Evolutionary conservation across 2,888 invertebrate species (phyloP), one percentile per base, ranked within the genome.

Genomic region (Hofmannophila pseudospretella): DNA sequence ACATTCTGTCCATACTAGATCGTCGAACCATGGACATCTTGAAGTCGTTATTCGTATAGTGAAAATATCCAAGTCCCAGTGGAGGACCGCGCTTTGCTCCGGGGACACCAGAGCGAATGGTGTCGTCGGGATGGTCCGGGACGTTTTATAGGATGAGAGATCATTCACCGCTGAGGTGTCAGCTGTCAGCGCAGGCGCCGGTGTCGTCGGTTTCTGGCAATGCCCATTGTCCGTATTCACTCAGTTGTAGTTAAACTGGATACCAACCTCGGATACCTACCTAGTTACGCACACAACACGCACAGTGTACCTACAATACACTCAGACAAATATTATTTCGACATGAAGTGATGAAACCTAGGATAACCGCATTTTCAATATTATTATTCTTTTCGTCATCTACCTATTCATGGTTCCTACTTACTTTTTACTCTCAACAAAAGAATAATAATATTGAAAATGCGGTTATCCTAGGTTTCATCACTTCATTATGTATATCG

Each of bases 1-100:
- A 85, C 87, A 86, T 86, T 50, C 85, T 78, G 68, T 87, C 87
- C 77, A 84, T 82, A 53, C 78, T 82, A 48, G 84, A 79, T 58
- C 79, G 69, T 55, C 77, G 67, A 40, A 77, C 79, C 73, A 77
- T 76, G 54, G 79, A 66, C 77, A 78, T 79, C 42, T 64, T 72
- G 57, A 49, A 51, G 39, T 53, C 47, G 44, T 47, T 54, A 20
- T 52, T 50, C 36, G 50, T 52, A 44, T 51, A 44, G 36, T 45
- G 39, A 45, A 47, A 38, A 48, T 45, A 12, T 45, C 41, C 39
- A 49, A 56, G 68, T 66, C 65, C 67, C 51, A 38, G 48, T 53
- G 32, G 44, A 65, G 64, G 70, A 74, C 72, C 57, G 58, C 60
- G 71, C 75, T 73, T 60, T 67, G 75, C 80, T 75, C 81, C 60